A percentile compares a stretch with the other conserved stretches of the same genome.
Conservation (phyloP, 2,888 invertebrate species). For the Orthosia cruda region DNA sequence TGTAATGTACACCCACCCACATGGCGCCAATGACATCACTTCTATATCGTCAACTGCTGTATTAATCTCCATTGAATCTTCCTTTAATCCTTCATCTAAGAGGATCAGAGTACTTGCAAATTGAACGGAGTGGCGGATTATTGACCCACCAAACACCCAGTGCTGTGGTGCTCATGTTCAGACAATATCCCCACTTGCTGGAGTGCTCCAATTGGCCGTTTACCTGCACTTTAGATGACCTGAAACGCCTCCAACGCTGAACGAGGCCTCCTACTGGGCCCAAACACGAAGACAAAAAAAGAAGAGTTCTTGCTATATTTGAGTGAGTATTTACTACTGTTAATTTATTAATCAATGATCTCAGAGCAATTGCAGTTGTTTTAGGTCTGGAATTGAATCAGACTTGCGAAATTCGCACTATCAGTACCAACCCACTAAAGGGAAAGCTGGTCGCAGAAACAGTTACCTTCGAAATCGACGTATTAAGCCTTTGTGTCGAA, state of each 20-base stretch:
- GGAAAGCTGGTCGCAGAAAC: slow-evolving; percentile 62
- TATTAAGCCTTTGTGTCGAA: slow-evolving; percentile 35
- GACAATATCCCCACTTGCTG: too few species aligned
- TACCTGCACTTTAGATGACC: too few species aligned
- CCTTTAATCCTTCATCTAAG: slow-evolving; percentile 15
- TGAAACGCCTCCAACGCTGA: too few species aligned
- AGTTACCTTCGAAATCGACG: slow-evolving; percentile 47
- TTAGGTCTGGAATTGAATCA: slow-evolving; percentile 11
- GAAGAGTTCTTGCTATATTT: slow-evolving; percentile 1
- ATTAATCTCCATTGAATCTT: slow-evolving; percentile 41
- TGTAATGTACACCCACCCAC: slow-evolving; percentile 45
- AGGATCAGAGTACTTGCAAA: background rate
- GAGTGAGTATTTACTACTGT: background rate
- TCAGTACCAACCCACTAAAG: slow-evolving; percentile 45
- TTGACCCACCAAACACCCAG: too few species aligned
- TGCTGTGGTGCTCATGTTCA: too few species aligned
- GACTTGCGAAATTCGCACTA: slow-evolving; percentile 48
- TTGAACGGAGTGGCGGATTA: too few species aligned
- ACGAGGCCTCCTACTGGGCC: too few species aligned
- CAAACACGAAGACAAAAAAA: too few species aligned
- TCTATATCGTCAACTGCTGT: slow-evolving; percentile 19
- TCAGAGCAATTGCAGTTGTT: background rate
- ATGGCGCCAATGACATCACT: slow-evolving; percentile 43
- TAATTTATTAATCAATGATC: slow-evolving; percentile 8
- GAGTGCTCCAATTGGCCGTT: too few species aligned